Evolutionary conservation across 2,797 vertebrate genomes (phyloP), one percentile per base, ranked within the genome.

Genomic region (Sus cebifrons): DNA sequence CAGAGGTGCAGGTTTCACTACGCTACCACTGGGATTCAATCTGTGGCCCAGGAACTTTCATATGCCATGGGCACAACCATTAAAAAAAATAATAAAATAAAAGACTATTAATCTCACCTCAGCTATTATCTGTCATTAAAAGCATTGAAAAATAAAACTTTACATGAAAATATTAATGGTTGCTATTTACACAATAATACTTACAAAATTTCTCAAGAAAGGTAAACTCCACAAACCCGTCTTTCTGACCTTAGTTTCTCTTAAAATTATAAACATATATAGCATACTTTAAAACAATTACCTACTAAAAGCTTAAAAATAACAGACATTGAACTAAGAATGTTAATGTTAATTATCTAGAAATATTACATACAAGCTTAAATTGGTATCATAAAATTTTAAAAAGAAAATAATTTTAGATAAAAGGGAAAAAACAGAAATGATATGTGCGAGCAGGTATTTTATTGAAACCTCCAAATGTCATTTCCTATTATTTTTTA

Each of bases 81-180:
- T 36, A 36, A 36, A 36, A 36, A 36, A 36, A 36, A 36, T 36
- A 36, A 36, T 36, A 36, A 36, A 36, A 36, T 36, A 36, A 78
- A 95, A 93, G 52, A 95, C 90, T 96, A 96, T 85, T 90, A 73
- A 97, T 96, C 94, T 96, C 79, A 95, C 75, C 94, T 96, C 70
- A 97, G 17, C 91, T 96, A 96, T 93, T 95, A 96, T 44, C 81
- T 89, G 36, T 86, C 32, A 97, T 86, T 68, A 94, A 86, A 23
- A 40, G 6, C 56, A 87, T 64, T 75, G 29, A 62, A 71, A 84
- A 67, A 86, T 36, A 89, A 86, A 86, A 52, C 9, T 58, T 74
- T 54, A 86, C n/a, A 60, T 73, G 64, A 87, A 88, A 78, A 60
- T 81, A 94, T 3, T 75, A 6, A 40, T 86, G 21, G 29, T 49